Evolutionary conservation across 1,140 invertebrate genomes (phyloP).

Genomic region (Chironomus tepperi): DNA sequence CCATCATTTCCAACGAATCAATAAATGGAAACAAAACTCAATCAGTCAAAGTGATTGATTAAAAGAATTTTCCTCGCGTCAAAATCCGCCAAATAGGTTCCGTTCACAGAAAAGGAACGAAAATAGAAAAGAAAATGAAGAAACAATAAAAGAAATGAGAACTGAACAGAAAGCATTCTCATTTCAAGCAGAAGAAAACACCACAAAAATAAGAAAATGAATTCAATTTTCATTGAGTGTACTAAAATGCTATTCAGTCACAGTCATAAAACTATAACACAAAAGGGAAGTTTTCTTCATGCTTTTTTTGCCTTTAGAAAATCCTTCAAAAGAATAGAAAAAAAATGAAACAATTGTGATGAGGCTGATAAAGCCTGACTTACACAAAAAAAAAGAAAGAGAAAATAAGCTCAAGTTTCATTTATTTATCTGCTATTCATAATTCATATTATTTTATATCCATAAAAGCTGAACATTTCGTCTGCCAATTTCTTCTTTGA

Average conservation of each 20-base stretch:
- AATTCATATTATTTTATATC: neutral
- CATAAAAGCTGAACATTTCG: neutral
- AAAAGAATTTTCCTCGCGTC: no score
- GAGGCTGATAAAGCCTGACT: conserved; percentile 6
- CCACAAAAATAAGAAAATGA: no score
- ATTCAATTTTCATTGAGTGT: neutral
- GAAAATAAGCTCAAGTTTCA: conserved; percentile 12
- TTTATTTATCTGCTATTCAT: neutral
- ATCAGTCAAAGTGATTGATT: no score
- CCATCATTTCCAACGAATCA: no score
- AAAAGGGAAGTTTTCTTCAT: neutral
- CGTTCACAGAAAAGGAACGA: neutral
- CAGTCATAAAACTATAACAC: neutral
- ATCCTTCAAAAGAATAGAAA: neutral
- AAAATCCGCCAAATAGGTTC: no score
- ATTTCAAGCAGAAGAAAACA: no score
- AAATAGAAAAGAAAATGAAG: neutral
- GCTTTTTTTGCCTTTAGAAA: no score
- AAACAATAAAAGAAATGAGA: neutral
- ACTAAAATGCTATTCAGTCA: neutral
- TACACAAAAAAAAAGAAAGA: neutral
- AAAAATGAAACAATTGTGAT: neutral
- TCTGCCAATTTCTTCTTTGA: no score
- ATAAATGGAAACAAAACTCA: no score
- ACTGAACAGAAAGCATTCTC: neutral